A percentile compares a stretch with the other conserved stretches of the same genome.
phyloP scores from a whole-genome alignment of 1,140 invertebrate species.

The Choristoneura fumiferana region DNA sequence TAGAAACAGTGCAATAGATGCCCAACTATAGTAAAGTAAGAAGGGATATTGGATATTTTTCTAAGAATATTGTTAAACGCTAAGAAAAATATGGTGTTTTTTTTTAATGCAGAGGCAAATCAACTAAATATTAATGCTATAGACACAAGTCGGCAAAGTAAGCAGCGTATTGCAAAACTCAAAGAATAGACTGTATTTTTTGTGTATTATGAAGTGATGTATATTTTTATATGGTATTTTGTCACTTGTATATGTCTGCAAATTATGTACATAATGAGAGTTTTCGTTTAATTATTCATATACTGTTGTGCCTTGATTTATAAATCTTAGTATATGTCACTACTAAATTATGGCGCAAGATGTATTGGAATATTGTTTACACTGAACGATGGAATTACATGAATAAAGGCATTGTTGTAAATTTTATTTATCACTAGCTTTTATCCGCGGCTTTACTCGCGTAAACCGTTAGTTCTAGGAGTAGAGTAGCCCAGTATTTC shows the following conservation, averaged over 20 bases:
- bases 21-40: too few species aligned
- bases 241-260: constrained; percentile 4
- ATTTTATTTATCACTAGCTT: background rate
- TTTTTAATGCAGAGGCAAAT: too few species aligned
- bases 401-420: constrained; percentile 1
- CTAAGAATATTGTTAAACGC: too few species aligned
- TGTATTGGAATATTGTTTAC: constrained; percentile 8
- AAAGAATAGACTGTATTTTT: constrained; percentile 9
- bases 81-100: too few species aligned
- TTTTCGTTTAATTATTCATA: background rate
- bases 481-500: too few species aligned
- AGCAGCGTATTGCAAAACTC: constrained; percentile 1
- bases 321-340: constrained; percentile 14
- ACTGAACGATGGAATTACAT: background rate
- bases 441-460: too few species aligned
- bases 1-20: too few species aligned
- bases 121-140: too few species aligned
- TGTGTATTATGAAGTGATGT: constrained; percentile 5
- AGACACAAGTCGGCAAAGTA: too few species aligned
- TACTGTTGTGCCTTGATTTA: background rate
- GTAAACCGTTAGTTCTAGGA: too few species aligned
- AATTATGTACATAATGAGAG: constrained; percentile 15
- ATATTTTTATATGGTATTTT: constrained; percentile 15
- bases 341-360: background rate
- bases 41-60: too few species aligned